Conservation (phyloP, 2,888 invertebrate genomes). For the Amaurobius ferox region DNA sequence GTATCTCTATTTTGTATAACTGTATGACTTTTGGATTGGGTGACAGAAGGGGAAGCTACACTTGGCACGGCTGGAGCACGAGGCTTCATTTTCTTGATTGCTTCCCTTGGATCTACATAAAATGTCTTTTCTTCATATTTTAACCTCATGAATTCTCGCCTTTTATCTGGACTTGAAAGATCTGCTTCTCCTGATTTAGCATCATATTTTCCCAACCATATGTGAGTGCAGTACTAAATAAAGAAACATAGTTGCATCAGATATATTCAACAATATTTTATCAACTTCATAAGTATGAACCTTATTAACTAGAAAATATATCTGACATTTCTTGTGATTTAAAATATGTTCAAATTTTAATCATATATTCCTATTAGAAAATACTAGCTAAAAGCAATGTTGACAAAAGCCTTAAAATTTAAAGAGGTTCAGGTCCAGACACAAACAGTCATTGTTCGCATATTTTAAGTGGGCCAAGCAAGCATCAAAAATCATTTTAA, state of each 20-base stretch:
- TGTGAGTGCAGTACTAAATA: constrained; percentile 78
- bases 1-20: constrained; percentile 40
- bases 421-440: no score
- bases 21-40: constrained; percentile 48
- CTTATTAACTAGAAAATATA: no score
- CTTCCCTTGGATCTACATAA: constrained; percentile 76
- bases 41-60: constrained; percentile 13
- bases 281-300: no score
- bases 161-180: constrained; percentile 78
- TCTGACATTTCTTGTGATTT: no score
- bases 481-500: no score
- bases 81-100: constrained; percentile 62
- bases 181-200: constrained; percentile 75
- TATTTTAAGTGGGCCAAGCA: no score
- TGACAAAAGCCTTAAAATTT: no score
- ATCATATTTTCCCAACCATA: constrained; percentile 78
- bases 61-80: constrained; percentile 54
- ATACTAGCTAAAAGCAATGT: no score
- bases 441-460: no score
- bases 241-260: not conserved
- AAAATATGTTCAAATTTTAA: no score
- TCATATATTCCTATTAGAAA: no score
- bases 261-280: no score
- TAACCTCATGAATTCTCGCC: constrained; percentile 78
- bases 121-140: constrained; percentile 80